Percentiles rank a stretch among this genome's conserved stretches.
Conservation (phyloP, 1,140 invertebrate species). For the Ostrea edulis region DNA sequence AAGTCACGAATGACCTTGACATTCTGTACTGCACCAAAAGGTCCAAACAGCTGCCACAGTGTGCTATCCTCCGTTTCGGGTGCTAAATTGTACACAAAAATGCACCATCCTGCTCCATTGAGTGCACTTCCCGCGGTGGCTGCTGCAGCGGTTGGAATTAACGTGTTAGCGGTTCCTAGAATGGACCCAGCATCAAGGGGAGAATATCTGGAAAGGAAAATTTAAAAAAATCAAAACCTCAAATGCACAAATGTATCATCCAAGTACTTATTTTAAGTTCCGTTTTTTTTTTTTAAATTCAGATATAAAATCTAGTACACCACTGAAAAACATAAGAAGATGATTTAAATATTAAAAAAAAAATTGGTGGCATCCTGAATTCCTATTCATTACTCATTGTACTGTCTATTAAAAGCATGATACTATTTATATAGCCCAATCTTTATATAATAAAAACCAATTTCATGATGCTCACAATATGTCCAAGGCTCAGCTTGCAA, state of each 20-base stretch:
- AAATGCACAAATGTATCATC: neutral
- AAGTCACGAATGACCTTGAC: conserved; percentile 97
- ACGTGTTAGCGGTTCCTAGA: conserved; percentile 68
- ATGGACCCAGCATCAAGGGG: conserved; percentile 72
- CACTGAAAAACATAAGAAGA: neutral
- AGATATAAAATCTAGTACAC: neutral
- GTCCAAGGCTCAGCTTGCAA: neutral
- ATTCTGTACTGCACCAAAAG: conserved; percentile 98
- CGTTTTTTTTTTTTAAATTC: neutral
- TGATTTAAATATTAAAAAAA: neutral
- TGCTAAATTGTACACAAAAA: conserved; percentile 99
- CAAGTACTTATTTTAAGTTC: too few species aligned
- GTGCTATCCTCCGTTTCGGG: conserved; percentile 99
- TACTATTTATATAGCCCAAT: neutral
- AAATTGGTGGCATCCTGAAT: neutral
- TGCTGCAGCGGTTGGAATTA: conserved; percentile 67
- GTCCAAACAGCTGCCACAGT: conserved; percentile 99
- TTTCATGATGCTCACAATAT: conserved; percentile 12
- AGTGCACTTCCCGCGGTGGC: conserved; percentile 68
- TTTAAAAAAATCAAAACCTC: neutral
- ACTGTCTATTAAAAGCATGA: neutral
- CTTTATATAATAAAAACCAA: neutral
- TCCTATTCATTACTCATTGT: neutral
- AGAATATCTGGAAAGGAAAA: conserved; percentile 72
- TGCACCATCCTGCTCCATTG: conserved; percentile 88